phyloP scores from a whole-genome alignment of 2,888 invertebrate species.

The Agriopis marginaria region DNA sequence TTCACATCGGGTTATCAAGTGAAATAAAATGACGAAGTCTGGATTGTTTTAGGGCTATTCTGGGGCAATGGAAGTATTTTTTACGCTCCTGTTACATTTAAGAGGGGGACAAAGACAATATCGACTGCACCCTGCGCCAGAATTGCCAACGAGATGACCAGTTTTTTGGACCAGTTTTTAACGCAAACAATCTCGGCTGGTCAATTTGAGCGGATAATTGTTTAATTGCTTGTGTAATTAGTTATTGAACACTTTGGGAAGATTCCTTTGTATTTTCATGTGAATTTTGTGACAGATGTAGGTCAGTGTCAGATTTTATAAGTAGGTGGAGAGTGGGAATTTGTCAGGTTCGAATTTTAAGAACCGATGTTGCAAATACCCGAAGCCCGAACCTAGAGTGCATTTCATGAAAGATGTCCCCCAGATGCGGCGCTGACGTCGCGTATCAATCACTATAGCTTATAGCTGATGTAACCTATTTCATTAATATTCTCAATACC shows the following conservation, averaged over 20 bases:
- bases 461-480: too few relatives aligned
- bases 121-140: not conserved
- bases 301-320: constrained; percentile 52
- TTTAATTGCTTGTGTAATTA: constrained; percentile 65
- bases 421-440: too few relatives aligned
- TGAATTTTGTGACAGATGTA: constrained; percentile 71
- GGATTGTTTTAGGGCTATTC: too few relatives aligned
- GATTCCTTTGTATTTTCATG: constrained; percentile 60
- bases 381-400: too few relatives aligned
- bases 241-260: constrained; percentile 31
- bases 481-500: too few relatives aligned
- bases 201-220: constrained; percentile 54
- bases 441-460: too few relatives aligned
- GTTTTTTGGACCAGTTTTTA: constrained; percentile 57
- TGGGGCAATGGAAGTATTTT: too few relatives aligned
- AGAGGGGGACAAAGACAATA: too few relatives aligned
- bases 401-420: too few relatives aligned
- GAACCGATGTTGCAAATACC: not conserved
- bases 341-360: constrained; percentile 18
- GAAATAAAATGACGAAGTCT: too few relatives aligned
- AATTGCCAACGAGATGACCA: constrained; percentile 57
- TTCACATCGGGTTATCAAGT: too few relatives aligned
- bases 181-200: constrained; percentile 67
- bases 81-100: too few relatives aligned
- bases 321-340: constrained; percentile 1